Conservation (phyloP, 2,113 vertebrate species). For the Prochilodus magdalenae region DNA sequence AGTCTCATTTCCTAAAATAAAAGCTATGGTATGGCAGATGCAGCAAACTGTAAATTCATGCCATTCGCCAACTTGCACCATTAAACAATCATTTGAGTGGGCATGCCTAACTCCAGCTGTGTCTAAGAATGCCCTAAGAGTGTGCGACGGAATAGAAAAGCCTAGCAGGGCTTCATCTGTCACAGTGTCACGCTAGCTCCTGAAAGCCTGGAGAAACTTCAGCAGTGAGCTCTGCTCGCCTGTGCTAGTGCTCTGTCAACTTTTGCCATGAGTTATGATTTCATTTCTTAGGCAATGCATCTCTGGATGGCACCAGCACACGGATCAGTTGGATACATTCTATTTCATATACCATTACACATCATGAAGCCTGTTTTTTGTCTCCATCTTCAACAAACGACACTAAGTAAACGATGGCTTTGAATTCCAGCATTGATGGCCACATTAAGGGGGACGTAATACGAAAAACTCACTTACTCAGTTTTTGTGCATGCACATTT, state of each 20-base stretch:
- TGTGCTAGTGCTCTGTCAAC: slow-evolving; percentile 2
- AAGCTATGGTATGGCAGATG: not conserved
- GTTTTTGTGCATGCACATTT: too few relatives aligned
- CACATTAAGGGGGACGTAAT: not conserved
- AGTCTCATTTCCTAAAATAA: not conserved
- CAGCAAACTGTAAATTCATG: not conserved
- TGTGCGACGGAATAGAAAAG: slow-evolving; percentile 13
- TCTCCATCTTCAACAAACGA: not conserved
- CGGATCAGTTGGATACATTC: slow-evolving; percentile 5
- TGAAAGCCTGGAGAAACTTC: slow-evolving; percentile 1
- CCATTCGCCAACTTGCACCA: not conserved
- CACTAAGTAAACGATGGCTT: slow-evolving; percentile 1
- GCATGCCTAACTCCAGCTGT: not conserved
- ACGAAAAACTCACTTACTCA: too few relatives aligned
- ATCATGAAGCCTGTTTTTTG: slow-evolving; percentile 26
- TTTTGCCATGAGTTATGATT: slow-evolving; percentile 27
- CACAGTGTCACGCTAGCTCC: not conserved
- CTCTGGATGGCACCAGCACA: slow-evolving; percentile 6
- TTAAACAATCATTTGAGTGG: not conserved
- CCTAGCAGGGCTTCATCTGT: slow-evolving; percentile 6
- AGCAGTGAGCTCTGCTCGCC: not conserved
- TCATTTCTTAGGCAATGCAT: slow-evolving; percentile 32
- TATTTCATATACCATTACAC: slow-evolving; percentile 48
- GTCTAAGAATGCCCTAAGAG: not conserved
- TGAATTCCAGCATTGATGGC: not conserved